Percentiles rank a stretch among this genome's conserved stretches.
phyloP scores from a whole-genome alignment of 64 coral and sea anemone genomes.

The Montipora foliosa region DNA sequence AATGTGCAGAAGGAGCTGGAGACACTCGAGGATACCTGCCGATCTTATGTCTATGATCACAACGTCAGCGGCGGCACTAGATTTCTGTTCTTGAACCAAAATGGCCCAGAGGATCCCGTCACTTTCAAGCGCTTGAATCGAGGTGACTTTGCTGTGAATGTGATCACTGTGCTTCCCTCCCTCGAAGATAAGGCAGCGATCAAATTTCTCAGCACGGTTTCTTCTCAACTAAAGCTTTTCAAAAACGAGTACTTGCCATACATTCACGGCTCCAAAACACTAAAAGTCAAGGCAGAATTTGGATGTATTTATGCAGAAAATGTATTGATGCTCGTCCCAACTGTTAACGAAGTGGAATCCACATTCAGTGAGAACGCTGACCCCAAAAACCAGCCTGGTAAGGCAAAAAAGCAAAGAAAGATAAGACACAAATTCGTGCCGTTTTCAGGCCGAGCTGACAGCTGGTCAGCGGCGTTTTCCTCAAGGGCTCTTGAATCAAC shows the following conservation, averaged over 20 bases:
- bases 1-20: slow-evolving; percentile 66
- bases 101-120: slow-evolving; percentile 16
- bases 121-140: slow-evolving; percentile 51
- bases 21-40: slow-evolving; percentile 51
- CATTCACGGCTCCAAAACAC: slow-evolving; percentile 53
- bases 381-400: slow-evolving; percentile 8
- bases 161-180: background rate
- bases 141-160: slow-evolving; percentile 79
- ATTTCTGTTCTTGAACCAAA: slow-evolving; percentile 80
- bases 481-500: background rate
- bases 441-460: background rate
- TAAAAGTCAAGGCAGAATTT: slow-evolving; percentile 63
- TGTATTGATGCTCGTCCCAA: background rate
- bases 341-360: slow-evolving; percentile 18
- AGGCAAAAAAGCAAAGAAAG: background rate
- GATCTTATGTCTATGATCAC: slow-evolving; percentile 73
- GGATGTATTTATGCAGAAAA: slow-evolving; percentile 80
- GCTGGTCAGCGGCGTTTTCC: background rate
- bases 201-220: slow-evolving; percentile 11
- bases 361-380: slow-evolving; percentile 43
- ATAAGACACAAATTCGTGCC: background rate
- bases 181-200: background rate
- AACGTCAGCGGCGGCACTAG: slow-evolving; percentile 56
- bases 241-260: slow-evolving; percentile 24
- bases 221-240: slow-evolving; percentile 21